Percentiles rank a stretch among this genome's conserved stretches.
These are phyloP conservation scores for Gryllus bimaculatus DNA, from an alignment of 1,140 invertebrate species.

Conservation along the genomic window DNA sequence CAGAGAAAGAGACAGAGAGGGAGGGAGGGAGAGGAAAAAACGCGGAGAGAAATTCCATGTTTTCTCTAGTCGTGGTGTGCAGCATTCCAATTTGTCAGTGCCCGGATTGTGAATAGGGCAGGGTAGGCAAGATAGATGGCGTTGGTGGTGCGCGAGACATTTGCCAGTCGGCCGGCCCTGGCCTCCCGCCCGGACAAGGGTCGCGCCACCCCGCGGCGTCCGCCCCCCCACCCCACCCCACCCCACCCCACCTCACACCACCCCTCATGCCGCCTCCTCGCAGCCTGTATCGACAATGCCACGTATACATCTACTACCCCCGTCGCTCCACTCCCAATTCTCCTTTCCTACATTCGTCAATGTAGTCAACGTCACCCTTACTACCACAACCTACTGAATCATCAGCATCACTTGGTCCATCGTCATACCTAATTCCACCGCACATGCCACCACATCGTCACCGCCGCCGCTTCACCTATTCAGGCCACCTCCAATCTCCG, in stretches of 20 bases:
- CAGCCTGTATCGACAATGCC: neutral
- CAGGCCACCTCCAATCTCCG: neutral
- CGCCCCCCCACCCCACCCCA: too few relatives aligned
- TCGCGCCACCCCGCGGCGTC: neutral
- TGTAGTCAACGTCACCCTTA: too few relatives aligned
- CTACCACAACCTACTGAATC: too few relatives aligned
- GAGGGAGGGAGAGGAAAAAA: neutral
- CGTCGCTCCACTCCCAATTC: too few relatives aligned
- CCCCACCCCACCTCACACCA: neutral
- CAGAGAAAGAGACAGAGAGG: too few relatives aligned
- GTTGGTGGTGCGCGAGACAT: neutral
- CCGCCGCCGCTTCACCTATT: neutral
- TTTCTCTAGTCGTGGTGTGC: conserved; percentile 12
- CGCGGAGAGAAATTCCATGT: neutral
- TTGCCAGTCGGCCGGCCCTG: conserved; percentile 1
- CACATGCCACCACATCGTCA: neutral
- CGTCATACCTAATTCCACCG: neutral
- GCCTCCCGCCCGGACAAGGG: neutral
- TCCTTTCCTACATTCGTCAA: too few relatives aligned
- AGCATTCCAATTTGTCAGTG: conserved; percentile 15
- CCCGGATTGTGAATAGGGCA: conserved; percentile 8
- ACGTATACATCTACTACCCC: neutral
- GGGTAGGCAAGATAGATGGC: conserved; percentile 10
- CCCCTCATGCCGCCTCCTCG: neutral
- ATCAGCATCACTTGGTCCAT: neutral